phyloP scores from a whole-genome alignment of 2,113 vertebrate species.

The Siniperca chuatsi region DNA sequence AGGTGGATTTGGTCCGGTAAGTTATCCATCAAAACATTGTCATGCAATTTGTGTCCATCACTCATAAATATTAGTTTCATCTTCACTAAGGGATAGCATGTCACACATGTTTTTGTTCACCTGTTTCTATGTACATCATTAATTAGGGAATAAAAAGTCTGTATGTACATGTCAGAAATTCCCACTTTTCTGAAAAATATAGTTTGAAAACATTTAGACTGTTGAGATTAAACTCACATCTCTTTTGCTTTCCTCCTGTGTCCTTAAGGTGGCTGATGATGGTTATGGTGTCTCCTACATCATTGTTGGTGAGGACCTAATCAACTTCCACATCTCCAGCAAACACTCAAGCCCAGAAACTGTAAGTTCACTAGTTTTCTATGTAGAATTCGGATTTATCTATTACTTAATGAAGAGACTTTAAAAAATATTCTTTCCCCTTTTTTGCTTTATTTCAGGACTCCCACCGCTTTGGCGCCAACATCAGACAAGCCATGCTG shows the following conservation, averaged over 20 bases:
- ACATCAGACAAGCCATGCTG: conserved; percentile 89
- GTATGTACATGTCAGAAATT: background rate
- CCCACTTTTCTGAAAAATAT: background rate
- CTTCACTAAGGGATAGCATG: background rate
- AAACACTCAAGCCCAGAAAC: conserved; percentile 94
- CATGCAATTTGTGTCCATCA: background rate
- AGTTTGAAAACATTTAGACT: background rate
- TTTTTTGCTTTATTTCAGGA: conserved; percentile 81
- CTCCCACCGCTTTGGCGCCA: conserved; percentile 92
- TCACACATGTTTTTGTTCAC: background rate
- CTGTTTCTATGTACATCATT: background rate
- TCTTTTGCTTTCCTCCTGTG: background rate
- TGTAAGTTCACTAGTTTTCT: conserved; percentile 79
- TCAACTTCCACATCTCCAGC: conserved; percentile 97
- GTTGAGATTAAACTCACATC: background rate
- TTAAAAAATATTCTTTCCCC: background rate
- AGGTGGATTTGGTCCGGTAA: conserved; percentile 96
- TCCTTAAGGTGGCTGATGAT: conserved; percentile 93
- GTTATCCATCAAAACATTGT: conserved; percentile 56
- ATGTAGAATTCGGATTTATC: background rate
- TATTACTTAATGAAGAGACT: background rate
- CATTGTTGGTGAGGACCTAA: conserved; percentile 90
- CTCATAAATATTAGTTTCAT: background rate
- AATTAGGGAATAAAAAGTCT: background rate
- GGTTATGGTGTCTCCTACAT: conserved; percentile 98